phyloP scores from a whole-genome alignment of 1,140 invertebrate species.

The Drosophila nigrodunni region DNA sequence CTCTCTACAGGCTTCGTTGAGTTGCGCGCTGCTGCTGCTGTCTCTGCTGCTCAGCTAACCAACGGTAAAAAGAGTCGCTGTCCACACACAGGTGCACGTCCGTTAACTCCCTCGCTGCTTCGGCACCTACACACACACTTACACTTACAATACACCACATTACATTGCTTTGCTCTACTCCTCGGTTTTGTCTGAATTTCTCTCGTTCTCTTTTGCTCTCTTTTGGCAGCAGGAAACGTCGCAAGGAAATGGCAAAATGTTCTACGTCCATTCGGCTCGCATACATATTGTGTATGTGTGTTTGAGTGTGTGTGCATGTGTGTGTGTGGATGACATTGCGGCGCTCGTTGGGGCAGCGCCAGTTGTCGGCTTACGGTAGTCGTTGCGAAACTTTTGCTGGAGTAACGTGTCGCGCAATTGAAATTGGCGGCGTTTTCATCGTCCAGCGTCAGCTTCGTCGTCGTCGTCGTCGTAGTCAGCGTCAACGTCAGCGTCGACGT shows the following conservation, averaged over 20 bases:
- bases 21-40: constrained; percentile 54
- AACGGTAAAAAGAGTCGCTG: constrained; percentile 35
- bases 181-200: constrained; percentile 4
- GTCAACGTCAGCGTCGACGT: not conserved
- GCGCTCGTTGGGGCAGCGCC: constrained; percentile 73
- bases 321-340: constrained; percentile 71
- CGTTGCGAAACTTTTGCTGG: constrained; percentile 80
- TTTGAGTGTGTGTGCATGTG: constrained; percentile 26
- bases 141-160: constrained; percentile 18
- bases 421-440: constrained; percentile 65
- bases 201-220: constrained; percentile 14
- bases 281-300: constrained; percentile 27
- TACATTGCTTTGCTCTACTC: constrained; percentile 16
- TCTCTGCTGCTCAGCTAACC: constrained; percentile 13
- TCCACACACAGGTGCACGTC: constrained; percentile 51
- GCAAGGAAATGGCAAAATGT: constrained; percentile 74
- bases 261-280: constrained; percentile 62
- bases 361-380: constrained; percentile 71
- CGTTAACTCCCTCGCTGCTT: constrained; percentile 20
- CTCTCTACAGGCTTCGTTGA: constrained; percentile 59
- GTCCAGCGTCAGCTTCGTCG: constrained; percentile 45
- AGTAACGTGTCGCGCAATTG: constrained; percentile 75
- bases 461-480: constrained; percentile 35
- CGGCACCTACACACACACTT: constrained; percentile 23
- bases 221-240: constrained; percentile 64